Evolutionary conservation across 35 echinoderm and acorn worm species (phyloP).

Genomic region (Lytechinus variegatus): DNA sequence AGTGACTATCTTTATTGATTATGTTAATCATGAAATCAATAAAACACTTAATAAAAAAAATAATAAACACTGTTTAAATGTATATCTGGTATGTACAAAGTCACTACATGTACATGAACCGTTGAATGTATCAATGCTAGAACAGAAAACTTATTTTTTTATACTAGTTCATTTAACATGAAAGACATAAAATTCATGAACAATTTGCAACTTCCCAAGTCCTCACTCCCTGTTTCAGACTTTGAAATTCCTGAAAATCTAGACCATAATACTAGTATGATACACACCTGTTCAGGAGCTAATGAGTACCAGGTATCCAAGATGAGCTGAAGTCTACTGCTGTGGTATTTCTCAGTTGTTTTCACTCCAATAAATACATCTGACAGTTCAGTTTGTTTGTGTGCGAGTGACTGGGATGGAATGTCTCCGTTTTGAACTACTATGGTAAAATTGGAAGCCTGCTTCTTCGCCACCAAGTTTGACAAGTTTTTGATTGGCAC

Average conservation of each 20-base stretch:
- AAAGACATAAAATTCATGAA: too few relatives aligned
- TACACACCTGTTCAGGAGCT: constrained; percentile 84
- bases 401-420: neutral
- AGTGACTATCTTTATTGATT: too few relatives aligned
- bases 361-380: constrained; percentile 98
- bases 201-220: neutral
- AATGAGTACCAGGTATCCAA: constrained; percentile 83
- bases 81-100: too few relatives aligned
- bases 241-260: neutral
- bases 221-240: neutral
- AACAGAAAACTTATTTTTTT: too few relatives aligned
- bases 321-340: constrained; percentile 60
- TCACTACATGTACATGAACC: too few relatives aligned
- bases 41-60: too few relatives aligned
- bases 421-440: constrained; percentile 31
- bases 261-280: neutral
- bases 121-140: too few relatives aligned
- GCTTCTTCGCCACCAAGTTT: neutral
- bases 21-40: too few relatives aligned
- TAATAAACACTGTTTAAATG: too few relatives aligned
- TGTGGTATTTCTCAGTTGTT: constrained; percentile 84
- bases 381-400: constrained; percentile 54
- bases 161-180: too few relatives aligned
- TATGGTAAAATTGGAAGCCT: constrained; percentile 4
- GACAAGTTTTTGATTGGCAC: constrained; percentile 18